These are phyloP conservation scores for Ciconia boyciana DNA, from an alignment of 2,113 vertebrate genomes.

Conservation along the genomic window DNA sequence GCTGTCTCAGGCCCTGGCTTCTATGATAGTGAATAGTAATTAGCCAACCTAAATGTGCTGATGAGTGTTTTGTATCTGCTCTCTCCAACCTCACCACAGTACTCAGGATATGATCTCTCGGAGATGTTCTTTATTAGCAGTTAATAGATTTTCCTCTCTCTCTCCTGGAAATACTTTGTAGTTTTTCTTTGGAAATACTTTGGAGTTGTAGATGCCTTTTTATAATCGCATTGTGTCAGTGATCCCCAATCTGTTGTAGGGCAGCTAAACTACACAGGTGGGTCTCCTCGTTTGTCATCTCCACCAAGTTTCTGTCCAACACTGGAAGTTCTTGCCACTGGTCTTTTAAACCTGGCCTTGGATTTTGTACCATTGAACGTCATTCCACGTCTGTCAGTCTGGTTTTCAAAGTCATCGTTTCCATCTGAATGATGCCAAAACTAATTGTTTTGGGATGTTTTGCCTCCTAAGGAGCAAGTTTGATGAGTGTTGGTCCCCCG, in stretches of 20 bases:
- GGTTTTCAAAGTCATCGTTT: not conserved
- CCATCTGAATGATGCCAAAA: not conserved
- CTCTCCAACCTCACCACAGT: not conserved
- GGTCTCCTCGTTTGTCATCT: not conserved
- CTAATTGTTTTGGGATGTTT: not conserved
- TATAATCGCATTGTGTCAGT: fast-evolving
- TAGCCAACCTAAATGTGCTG: not conserved
- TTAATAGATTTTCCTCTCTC: not conserved
- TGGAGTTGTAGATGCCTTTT: not conserved
- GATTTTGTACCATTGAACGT: not conserved
- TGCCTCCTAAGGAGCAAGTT: not conserved
- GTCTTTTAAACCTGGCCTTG: not conserved
- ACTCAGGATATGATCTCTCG: not conserved
- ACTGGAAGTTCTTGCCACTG: not conserved
- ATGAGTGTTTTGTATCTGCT: not conserved
- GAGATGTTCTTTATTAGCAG: not conserved
- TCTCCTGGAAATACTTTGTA: not conserved
- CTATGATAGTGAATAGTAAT: not conserved
- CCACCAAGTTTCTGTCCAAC: not conserved
- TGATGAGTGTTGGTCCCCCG: not conserved
- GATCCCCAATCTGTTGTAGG: fast-evolving
- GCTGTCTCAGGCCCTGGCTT: not conserved
- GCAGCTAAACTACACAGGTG: not conserved
- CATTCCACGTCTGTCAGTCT: fast-evolving
- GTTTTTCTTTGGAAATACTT: not conserved